Percentiles rank a stretch among this genome's conserved stretches.
Conservation (phyloP, 2,888 invertebrate species). For the Cabera pusaria region DNA sequence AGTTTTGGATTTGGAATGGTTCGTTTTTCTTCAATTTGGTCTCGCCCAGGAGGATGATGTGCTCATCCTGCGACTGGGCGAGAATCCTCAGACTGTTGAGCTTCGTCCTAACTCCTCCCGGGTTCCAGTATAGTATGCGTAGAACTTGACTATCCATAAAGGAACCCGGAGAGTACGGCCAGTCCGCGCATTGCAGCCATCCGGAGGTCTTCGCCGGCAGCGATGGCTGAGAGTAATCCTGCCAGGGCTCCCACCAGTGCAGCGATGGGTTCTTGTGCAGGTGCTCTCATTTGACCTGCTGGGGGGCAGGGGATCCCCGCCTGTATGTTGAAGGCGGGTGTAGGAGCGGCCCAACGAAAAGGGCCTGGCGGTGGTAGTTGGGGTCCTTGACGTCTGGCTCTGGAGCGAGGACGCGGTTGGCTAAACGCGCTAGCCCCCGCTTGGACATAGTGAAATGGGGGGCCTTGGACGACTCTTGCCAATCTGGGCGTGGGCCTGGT, state of each 20-base stretch:
- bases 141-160: background rate
- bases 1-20: background rate
- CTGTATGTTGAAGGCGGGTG: too few relatives aligned
- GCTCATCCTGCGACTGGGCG: background rate
- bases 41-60: background rate
- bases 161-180: background rate
- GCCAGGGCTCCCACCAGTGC: background rate
- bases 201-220: background rate
- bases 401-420: too few relatives aligned
- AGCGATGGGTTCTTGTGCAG: background rate
- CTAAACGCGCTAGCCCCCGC: too few relatives aligned
- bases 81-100: background rate
- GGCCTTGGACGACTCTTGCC: too few relatives aligned
- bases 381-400: too few relatives aligned
- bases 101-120: background rate
- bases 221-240: background rate
- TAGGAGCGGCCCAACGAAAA: too few relatives aligned
- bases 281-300: too few relatives aligned
- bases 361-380: too few relatives aligned
- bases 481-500: too few relatives aligned
- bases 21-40: background rate
- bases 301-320: too few relatives aligned
- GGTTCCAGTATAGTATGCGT: slow-evolving; percentile 5
- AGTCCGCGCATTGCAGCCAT: background rate
- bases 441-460: too few relatives aligned